Base-by-base conservation (phyloP, 2,113 vertebrate genomes). In the Caracal caracal region DNA sequence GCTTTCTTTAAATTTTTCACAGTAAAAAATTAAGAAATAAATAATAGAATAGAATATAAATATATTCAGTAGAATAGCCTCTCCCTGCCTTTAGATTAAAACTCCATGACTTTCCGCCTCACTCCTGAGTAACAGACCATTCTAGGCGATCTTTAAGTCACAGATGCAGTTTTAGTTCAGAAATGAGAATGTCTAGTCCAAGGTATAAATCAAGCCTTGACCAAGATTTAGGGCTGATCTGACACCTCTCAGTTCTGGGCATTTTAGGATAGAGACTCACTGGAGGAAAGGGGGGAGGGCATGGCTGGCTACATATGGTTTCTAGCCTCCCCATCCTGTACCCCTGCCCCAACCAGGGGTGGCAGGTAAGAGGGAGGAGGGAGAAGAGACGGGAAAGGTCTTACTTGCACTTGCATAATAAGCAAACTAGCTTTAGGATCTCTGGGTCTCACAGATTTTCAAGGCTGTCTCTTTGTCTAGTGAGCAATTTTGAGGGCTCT, bases 11-110 rank as follows among this genome's bases (percentile, higher is more conserved):
- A 88, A 90, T 19, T 84, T 68, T 78, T 93, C 53, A 66, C 2
- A 63, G 49, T 70, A 75, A 87, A 94, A 83, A n/a, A 15, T 73
- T 84, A 93, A 71, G 24, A 85, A 94, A 78, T 81, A 82, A 89
- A 82, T 53, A 80, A 92, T 56, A 51, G 19, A 61, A 28, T 13
- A 63, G 37, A 86, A 96, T 90, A 70, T 65, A 78, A 95, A 84
- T 76, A 78, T n/a, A 82, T 87, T 66, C 59, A 53, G 5, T 47
- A 40, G 7, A 10, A 17, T 49, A 75, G 10, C 49, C 53, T 83
- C 87, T 94, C 43, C 75, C 43, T 87, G 43, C 16, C 35, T 40
- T 35, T 68, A 68, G 76, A 93, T 81, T 82, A 85, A 92, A 96
- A 92, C 24, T 40, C 70, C 66, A 61, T 30, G 49, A 59, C 17